Evolutionary conservation across 2,888 invertebrate genomes (phyloP), one percentile per base, ranked within the genome.

Genomic region (Therioaphis trifolii): DNA sequence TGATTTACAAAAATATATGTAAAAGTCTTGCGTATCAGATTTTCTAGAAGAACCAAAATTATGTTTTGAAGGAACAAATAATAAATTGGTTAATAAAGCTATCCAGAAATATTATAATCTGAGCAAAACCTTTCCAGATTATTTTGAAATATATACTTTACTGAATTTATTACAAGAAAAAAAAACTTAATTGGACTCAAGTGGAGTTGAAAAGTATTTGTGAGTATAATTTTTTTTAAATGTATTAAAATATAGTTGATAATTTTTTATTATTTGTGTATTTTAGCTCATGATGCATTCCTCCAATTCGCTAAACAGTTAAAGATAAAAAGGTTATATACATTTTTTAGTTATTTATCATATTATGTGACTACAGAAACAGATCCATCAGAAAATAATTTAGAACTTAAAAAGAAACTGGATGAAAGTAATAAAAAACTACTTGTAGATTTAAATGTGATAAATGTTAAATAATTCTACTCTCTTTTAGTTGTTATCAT

Each of bases 341-440:
- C 74, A 12, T 82, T 74, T 15, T 35, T 82, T 63, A 43, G 82
- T 40, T 1, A 24, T 66, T 63, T 74, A 3, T 18, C 18, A 35
- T 2, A 27, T n/a, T n/a, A n/a, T 52, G 7, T 40, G 14, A 66
- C 4, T 52, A n/a, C 0, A 18, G 27, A 66, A 0, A 63, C 66
- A 43, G 82, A 82, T 82, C 82, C 82, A 52, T 72, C 82, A 24
- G 82, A 74, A 52, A 52, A 74, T 24, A 52, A 66, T 74, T 18
- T 7, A 52, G 82, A 72, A 15, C 63, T 82, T 4, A 63, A 27
- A 66, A 82, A 49, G 12, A 82, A 82, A 63, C 63, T 82, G 0
- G 82, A 82, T 24, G 74, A 82, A 82, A 82, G 82, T 74, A 74
- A 74, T 15, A 66, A 63, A 40, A 82, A 74, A 18, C 40, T 82